Conservation (phyloP, 2,113 vertebrate species). For the Podarcis raffonei region DNA sequence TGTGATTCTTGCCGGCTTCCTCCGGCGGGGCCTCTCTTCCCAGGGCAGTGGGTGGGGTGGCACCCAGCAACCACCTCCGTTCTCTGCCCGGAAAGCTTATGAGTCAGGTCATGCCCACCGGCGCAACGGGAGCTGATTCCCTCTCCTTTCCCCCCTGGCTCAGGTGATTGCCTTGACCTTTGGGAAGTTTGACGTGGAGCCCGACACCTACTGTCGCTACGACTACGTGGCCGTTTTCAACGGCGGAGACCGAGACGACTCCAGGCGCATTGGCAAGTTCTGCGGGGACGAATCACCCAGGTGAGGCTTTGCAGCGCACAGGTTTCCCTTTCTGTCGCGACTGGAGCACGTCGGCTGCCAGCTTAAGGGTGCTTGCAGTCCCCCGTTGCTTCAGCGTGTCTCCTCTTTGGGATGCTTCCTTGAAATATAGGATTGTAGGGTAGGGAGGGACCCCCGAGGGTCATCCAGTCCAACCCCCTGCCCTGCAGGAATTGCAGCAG, state of each 20-base stretch:
- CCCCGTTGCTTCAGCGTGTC: too few species aligned
- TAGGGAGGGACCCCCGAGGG: too few species aligned
- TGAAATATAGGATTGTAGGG: too few species aligned
- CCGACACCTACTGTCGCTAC: constrained; percentile 88
- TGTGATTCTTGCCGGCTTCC: background rate
- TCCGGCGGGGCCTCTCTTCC: background rate
- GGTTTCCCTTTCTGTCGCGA: rapidly evolving
- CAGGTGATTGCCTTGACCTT: constrained; percentile 89
- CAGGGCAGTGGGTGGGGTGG: background rate
- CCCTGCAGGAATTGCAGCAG: too few species aligned
- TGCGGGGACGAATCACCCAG: constrained; percentile 83
- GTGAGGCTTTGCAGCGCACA: constrained; percentile 67
- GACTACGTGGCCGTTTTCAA: constrained; percentile 90
- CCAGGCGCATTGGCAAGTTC: constrained; percentile 85
- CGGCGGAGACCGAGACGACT: constrained; percentile 81
- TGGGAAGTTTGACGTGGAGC: constrained; percentile 87
- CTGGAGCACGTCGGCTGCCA: too few species aligned
- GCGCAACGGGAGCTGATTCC: background rate
- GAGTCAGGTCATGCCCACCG: background rate
- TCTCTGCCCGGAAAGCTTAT: rapidly evolving
- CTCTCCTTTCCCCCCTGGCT: background rate
- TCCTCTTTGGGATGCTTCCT: too few species aligned
- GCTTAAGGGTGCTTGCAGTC: too few species aligned
- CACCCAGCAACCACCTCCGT: background rate
- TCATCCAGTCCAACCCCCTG: too few species aligned